Conservation (phyloP, 2,113 vertebrate genomes). For the Antennarius striatus region DNA sequence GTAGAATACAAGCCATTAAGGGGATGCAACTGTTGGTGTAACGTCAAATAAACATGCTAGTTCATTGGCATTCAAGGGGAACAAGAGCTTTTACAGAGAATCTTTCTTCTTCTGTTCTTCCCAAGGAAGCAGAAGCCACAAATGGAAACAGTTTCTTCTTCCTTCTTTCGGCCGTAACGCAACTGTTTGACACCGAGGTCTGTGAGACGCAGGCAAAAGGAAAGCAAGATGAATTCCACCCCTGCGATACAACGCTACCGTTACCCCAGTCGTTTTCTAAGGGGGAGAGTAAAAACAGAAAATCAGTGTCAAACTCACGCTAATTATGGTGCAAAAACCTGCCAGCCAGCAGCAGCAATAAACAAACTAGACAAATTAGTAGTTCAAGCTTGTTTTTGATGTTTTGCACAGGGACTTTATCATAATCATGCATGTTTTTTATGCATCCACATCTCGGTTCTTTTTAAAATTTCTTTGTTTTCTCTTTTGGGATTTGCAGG, state of each 20-base stretch:
- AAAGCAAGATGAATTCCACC: slow-evolving; percentile 54
- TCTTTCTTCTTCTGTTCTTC: slow-evolving; percentile 28
- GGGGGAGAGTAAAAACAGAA: slow-evolving; percentile 16
- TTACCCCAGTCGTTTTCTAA: slow-evolving; percentile 35
- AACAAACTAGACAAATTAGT: slow-evolving; percentile 33
- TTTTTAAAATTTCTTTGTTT: slow-evolving; percentile 19
- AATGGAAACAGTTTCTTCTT: slow-evolving; percentile 38
- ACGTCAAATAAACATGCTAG: slow-evolving; percentile 55
- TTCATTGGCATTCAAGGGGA: slow-evolving; percentile 36
- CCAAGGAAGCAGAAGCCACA: slow-evolving; percentile 36
- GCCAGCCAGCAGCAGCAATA: slow-evolving; percentile 40
- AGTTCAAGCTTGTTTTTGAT: slow-evolving; percentile 45
- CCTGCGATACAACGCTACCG: slow-evolving; percentile 15
- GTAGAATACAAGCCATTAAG: slow-evolving; percentile 52
- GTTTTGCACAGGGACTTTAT: slow-evolving; percentile 21
- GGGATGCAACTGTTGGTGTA: slow-evolving; percentile 45
- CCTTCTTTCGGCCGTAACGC: slow-evolving; percentile 15
- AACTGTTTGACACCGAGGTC: slow-evolving; percentile 37
- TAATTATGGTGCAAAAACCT: slow-evolving; percentile 40
- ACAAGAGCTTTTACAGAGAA: slow-evolving; percentile 29
- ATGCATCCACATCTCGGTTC: slow-evolving; percentile 33
- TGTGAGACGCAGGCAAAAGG: slow-evolving; percentile 43
- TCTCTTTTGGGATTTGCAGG: slow-evolving; percentile 44
- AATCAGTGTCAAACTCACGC: slow-evolving; percentile 23
- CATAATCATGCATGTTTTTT: slow-evolving; percentile 3